These are phyloP conservation scores for Laterallus jamaicensis DNA, from an alignment of 2,113 vertebrate genomes.

Conservation along the genomic window DNA sequence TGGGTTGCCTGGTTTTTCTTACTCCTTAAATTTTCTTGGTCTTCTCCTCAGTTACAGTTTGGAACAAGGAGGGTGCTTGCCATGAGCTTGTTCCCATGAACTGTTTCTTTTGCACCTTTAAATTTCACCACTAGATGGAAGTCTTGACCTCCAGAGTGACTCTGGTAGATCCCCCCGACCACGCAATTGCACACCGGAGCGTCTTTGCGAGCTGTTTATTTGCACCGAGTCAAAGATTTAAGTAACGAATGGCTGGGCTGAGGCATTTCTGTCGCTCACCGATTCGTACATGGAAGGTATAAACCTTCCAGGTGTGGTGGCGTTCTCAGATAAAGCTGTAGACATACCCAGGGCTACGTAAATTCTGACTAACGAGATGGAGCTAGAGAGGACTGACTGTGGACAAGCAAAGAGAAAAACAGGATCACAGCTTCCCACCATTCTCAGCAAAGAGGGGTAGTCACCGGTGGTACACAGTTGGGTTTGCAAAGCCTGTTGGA, in stretches of 20 bases:
- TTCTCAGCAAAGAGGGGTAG: not conserved
- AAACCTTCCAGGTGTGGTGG: not conserved
- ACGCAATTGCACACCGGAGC: rapidly evolving
- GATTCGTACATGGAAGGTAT: not conserved
- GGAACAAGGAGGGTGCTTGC: not conserved
- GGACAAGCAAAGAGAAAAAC: not conserved
- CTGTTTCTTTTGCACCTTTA: not conserved
- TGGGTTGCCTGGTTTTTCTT: not conserved
- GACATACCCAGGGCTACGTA: not conserved
- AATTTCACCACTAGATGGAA: conserved; percentile 58
- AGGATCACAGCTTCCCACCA: not conserved
- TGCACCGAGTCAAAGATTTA: not conserved
- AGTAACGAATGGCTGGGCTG: not conserved
- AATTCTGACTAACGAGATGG: rapidly evolving
- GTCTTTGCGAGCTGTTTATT: rapidly evolving
- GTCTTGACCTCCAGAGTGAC: conserved; percentile 12
- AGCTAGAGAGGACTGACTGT: rapidly evolving
- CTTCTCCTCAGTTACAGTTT: not conserved
- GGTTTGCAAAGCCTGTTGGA: not conserved
- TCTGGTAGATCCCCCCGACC: rapidly evolving
- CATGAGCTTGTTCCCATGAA: rapidly evolving
- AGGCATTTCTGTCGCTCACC: not conserved
- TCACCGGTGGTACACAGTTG: rapidly evolving
- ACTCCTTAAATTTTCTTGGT: not conserved
- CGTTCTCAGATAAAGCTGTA: not conserved